Base-by-base conservation (phyloP, 2,113 vertebrate genomes). In the Anolis carolinensis region DNA sequence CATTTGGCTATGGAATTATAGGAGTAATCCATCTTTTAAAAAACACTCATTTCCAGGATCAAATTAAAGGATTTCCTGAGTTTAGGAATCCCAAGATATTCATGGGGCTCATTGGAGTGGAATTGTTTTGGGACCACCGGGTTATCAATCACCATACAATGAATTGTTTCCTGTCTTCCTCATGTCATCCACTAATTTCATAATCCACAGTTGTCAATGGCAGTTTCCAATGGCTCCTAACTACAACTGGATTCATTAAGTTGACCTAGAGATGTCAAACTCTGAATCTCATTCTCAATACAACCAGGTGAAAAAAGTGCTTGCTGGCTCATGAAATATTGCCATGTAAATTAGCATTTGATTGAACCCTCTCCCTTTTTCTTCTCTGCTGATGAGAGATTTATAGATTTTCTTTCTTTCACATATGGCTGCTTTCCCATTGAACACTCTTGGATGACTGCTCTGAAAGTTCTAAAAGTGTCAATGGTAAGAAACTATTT, bases 251-350 rank as follows among this genome's bases (percentile, higher is more conserved):
- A 80, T 82, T 79, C 79, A 36, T 70, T 85, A 0, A 0, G 36
- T 82, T 48, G 81, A 79, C 18, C 88, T 87, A 83, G 25, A 89
- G 21, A 4, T 5, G 55, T 79, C 83, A 83, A 36, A 14, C 68
- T 89, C 90, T 86, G 52, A 82, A 85, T 67, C 86, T 25, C 73
- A 63, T 80, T 90, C 36, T 86, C 88, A 20, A 78, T 5, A 44
- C 0, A 7, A 62, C 71, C 70, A 93, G 86, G 89, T 91, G 87
- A 80, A 90, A 85, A 93, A 91, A 91, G 63, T 0, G 2, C 23
- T 20, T 90, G 92, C 94, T 91, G 91, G 87, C 90, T 88, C 90
- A 92, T 80, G 23, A 92, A 93, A 92, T 90, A 84, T 14, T 82
- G 55, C 83, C 87, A 86, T 87, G 7, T 11, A 84, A 79, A 83